Base-by-base conservation (phyloP, 2,797 vertebrate genomes). In the Lemur catta region DNA sequence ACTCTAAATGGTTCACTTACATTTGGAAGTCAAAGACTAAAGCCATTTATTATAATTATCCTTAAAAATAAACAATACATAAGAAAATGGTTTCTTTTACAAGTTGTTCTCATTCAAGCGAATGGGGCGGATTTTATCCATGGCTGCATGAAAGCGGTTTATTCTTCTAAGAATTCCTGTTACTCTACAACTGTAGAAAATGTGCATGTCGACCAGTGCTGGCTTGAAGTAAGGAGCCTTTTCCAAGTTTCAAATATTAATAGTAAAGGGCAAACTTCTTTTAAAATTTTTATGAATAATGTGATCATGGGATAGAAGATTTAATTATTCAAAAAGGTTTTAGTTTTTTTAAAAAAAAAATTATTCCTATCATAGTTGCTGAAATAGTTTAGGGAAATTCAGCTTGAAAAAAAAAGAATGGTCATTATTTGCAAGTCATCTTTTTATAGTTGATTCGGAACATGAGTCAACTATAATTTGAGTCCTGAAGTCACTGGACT, bases 241-340 rank as follows among this genome's bases (percentile, higher is more conserved):
- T 52, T 28, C 9, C 55, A 88, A 59, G 11, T 57, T 91, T 52
- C 50, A 88, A 75, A 80, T 15, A 20, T 24, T 57, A 80, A 93
- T 13, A 17, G 28, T 57, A 72, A 93, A 91, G 28, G 43, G 55
- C 4, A 46, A 92, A 46, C 1, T 14, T 57, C 30, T 43, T 74
- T 74, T 59, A 59, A 79, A 61, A 14, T 69, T 43, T 78, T 61
- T 57, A 79, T 94, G 71, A 94, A 26, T 74, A 69, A 85, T 85
- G 14, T 71, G 35, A 61, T 50, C 43, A 75, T 7, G 84, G 38
- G 20, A 52, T 15, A 84, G 72, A 85, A 91, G 26, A 38, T 38
- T 93, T 74, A 57, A 79, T 88, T 95, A 84, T 15, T 61, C 13
- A 63, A 75, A 94, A 86, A 95, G n/a, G 7, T 75, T 63, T 91